Percentiles rank a stretch among this genome's conserved stretches.
Evolutionary conservation across 2,113 vertebrate genomes (phyloP).

Genomic region (Osmerus mordax): DNA sequence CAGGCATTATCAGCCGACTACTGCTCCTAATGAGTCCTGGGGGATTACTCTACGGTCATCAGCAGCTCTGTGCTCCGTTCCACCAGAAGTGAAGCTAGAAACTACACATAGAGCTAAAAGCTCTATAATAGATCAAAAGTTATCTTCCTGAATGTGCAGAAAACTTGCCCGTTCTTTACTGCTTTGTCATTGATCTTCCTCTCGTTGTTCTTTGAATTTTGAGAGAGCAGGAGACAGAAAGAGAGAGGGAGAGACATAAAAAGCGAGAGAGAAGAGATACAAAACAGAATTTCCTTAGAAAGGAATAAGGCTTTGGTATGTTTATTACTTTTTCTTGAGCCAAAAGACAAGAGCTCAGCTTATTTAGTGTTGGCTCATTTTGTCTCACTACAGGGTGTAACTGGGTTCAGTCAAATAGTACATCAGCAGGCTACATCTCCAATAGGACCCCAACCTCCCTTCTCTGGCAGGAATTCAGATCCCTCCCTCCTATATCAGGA

Average conservation of each 20-base stretch:
- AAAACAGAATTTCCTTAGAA: too few species aligned
- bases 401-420: too few species aligned
- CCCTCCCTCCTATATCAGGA: slow-evolving; percentile 35
- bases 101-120: background rate
- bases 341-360: background rate
- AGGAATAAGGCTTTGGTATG: too few species aligned
- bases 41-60: slow-evolving; percentile 5
- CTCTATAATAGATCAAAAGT: background rate
- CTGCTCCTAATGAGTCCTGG: slow-evolving; percentile 29
- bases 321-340: too few species aligned
- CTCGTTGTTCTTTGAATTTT: background rate
- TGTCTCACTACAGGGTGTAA: too few species aligned
- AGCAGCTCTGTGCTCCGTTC: slow-evolving; percentile 4
- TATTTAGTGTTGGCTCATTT: background rate
- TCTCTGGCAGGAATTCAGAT: background rate
- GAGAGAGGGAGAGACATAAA: background rate
- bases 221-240: background rate
- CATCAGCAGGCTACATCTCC: too few species aligned
- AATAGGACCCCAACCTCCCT: too few species aligned
- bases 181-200: slow-evolving; percentile 1
- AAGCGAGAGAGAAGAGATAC: background rate
- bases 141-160: background rate
- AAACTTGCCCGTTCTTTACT: background rate
- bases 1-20: slow-evolving; percentile 20
- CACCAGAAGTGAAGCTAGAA: background rate